Base-by-base conservation (phyloP, 2,113 vertebrate species). In the Spea multiplicata region DNA sequence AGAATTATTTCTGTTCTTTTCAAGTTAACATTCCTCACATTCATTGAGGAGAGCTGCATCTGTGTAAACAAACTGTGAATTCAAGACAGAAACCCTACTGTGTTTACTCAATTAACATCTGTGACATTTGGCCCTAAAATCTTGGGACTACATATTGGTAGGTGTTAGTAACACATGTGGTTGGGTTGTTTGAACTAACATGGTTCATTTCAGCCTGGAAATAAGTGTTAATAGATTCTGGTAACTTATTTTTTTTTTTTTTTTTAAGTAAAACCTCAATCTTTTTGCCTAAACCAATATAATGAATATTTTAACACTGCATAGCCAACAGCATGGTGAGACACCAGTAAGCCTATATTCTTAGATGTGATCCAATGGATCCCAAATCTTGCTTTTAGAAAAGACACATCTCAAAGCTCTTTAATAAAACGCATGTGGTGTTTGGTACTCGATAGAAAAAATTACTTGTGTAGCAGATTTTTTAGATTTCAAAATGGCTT, bases 1-100 rank as follows among this genome's bases (percentile, higher is more conserved):
- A 65, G 71, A 80, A 30, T 59, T 46, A 44, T 69, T 71, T 71
- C 52, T 87, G 80, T 88, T 88, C 84, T 88, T 88, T 91, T 87
- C 76, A 74, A 74, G 78, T 88, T 87, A 84, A 84, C 89, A 91
- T 93, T 93, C 92, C 89, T 91, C 86, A 88, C 87, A 90, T 91
- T 88, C 89, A 89, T 90, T 91, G 91, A 92, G 92, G 91, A 92
- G 88, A 87, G 88, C 88, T 90, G 90, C 88, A 91, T 88, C 92
- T 94, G 92, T 92, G 85, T 92, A 93, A 93, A 94, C 93, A 94
- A 92, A 86, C 84, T 74, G 82, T 76, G 71, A 64, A 83, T 84
- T 88, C 86, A 86, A 91, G 82, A 91, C 86, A 89, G 91, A 83
- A 87, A 78, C 86, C 90, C 89, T 65, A 81, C 89, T 89, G 90